phyloP scores from a whole-genome alignment of 2,113 vertebrate genomes.

The Atrichornis clamosus region DNA sequence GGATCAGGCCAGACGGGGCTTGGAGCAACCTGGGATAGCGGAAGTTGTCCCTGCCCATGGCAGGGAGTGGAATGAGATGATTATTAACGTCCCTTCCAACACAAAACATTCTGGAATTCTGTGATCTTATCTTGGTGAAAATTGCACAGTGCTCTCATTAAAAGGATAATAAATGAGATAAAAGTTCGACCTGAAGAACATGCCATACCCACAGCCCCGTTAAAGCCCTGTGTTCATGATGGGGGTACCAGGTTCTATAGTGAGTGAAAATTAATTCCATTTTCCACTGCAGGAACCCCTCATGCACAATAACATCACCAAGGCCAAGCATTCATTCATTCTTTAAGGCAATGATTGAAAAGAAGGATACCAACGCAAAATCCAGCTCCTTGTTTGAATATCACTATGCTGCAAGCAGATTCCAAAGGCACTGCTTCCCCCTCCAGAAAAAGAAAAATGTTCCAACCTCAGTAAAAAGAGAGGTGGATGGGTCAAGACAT shows the following conservation, averaged over 20 bases:
- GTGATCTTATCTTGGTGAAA: neutral
- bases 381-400: neutral
- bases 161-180: neutral
- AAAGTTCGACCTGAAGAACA: neutral
- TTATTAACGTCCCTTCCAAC: no score
- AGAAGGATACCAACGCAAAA: neutral
- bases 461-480: accelerated
- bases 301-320: neutral
- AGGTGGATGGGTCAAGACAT: neutral
- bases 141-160: neutral
- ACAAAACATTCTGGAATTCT: no score
- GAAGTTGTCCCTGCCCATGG: neutral
- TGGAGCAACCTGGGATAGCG: neutral
- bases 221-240: neutral
- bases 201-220: neutral
- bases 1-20: no score
- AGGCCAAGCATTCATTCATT: neutral
- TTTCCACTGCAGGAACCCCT: neutral
- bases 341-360: neutral
- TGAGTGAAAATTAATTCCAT: neutral
- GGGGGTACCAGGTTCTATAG: neutral
- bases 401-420: neutral
- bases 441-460: neutral
- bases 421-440: neutral
- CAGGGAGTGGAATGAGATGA: neutral